phyloP scores from a whole-genome alignment of 2,113 vertebrate species.

The Stercorarius parasiticus region DNA sequence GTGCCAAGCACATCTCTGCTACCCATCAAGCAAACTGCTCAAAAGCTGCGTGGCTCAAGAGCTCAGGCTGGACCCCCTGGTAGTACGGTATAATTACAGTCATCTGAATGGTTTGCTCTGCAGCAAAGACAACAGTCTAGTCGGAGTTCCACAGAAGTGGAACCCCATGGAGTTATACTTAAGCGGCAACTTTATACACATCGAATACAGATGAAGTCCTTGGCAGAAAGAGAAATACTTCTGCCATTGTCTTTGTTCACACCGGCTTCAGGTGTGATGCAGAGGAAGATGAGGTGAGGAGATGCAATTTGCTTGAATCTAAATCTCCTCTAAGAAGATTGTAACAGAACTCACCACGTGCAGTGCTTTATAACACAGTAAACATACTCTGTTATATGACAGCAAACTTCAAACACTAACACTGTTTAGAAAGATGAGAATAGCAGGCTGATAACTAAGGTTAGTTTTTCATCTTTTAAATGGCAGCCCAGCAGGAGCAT shows the following conservation, averaged over 20 bases:
- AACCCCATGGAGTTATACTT: slow-evolving; percentile 12
- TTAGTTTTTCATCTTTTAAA: not conserved
- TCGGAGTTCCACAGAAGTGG: slow-evolving; percentile 13
- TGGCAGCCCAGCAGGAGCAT: not conserved
- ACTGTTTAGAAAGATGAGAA: not conserved
- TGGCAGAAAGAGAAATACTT: slow-evolving; percentile 7
- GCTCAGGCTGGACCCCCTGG: slow-evolving; percentile 13
- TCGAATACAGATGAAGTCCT: slow-evolving; percentile 52
- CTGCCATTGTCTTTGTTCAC: not conserved
- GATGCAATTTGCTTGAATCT: not conserved
- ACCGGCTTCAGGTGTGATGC: not conserved
- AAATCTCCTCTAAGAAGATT: not conserved
- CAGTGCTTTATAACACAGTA: not conserved
- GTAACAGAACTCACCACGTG: not conserved
- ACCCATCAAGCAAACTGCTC: not conserved
- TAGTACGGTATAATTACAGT: not conserved
- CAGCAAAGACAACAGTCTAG: slow-evolving; percentile 9
- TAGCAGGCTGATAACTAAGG: not conserved
- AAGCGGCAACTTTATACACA: not conserved
- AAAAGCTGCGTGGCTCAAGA: slow-evolving; percentile 33
- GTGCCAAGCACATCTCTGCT: slow-evolving; percentile 1
- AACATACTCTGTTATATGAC: not conserved
- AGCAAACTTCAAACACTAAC: not conserved
- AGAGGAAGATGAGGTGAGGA: not conserved
- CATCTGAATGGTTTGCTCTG: slow-evolving; percentile 1